Evolutionary conservation across 1,140 invertebrate genomes (phyloP).

Genomic region (Drosophila pseudoobscura): DNA sequence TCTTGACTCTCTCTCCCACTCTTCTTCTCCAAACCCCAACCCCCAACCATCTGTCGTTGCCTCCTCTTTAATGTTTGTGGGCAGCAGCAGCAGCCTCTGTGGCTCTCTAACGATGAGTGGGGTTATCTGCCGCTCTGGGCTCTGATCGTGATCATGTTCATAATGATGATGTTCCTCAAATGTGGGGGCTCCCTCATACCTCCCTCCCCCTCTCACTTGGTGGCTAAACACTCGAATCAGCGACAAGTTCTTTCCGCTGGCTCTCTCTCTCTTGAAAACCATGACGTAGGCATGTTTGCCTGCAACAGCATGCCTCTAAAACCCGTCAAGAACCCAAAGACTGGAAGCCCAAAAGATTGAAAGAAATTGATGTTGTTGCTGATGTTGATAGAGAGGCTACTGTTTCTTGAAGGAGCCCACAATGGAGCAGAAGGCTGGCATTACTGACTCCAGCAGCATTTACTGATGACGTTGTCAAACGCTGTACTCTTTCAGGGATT

Average conservation of each 20-base stretch:
- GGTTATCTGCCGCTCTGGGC: constrained; percentile 50
- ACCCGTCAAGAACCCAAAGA: constrained; percentile 65
- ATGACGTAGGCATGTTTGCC: constrained; percentile 62
- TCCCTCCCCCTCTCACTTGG: not conserved
- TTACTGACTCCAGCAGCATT: too few species aligned
- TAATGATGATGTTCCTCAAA: constrained; percentile 54
- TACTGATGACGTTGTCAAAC: constrained; percentile 1
- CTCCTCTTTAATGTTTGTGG: constrained; percentile 26
- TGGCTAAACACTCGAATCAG: constrained; percentile 49
- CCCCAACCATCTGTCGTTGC: constrained; percentile 8
- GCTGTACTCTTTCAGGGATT: constrained; percentile 14
- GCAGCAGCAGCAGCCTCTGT: constrained; percentile 12
- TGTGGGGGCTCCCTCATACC: constrained; percentile 11
- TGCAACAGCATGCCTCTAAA: constrained; percentile 3
- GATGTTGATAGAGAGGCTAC: constrained; percentile 18
- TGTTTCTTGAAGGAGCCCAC: constrained; percentile 28
- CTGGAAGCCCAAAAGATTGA: constrained; percentile 41
- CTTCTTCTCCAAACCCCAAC: not conserved
- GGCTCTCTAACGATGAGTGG: constrained; percentile 26
- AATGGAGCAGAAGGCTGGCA: too few species aligned
- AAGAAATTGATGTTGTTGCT: constrained; percentile 33
- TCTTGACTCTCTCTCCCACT: constrained; percentile 9
- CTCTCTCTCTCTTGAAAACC: constrained; percentile 22
- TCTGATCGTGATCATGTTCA: constrained; percentile 50
- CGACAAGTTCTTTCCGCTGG: constrained; percentile 42